phyloP scores from a whole-genome alignment of 2,888 invertebrate genomes.

The Agrotis clavis region DNA sequence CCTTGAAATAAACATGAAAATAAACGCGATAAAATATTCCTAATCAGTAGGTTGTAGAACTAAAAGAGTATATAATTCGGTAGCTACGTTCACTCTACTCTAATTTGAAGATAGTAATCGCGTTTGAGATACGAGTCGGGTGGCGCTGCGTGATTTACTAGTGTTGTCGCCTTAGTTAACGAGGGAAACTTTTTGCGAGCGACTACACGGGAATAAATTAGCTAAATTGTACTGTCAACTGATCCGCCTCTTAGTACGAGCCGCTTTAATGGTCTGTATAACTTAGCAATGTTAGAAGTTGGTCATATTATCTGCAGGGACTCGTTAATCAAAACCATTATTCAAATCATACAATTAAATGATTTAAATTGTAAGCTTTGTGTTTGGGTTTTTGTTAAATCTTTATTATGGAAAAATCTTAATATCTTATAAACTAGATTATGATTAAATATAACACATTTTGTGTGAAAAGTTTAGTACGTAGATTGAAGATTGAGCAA shows the following conservation, averaged over 20 bases:
- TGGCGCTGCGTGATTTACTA: slow-evolving; percentile 82
- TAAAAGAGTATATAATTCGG: slow-evolving; percentile 68
- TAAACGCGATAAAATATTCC: not conserved
- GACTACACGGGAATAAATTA: slow-evolving; percentile 83
- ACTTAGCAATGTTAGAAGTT: slow-evolving; percentile 40
- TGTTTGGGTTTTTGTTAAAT: too few species aligned
- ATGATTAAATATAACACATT: too few species aligned
- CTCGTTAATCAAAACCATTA: not conserved
- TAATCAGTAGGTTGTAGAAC: slow-evolving; percentile 24
- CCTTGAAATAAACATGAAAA: too few species aligned
- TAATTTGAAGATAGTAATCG: slow-evolving; percentile 86
- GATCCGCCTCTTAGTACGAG: slow-evolving; percentile 52
- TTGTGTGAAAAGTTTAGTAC: too few species aligned
- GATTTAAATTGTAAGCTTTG: too few species aligned
- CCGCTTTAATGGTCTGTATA: slow-evolving; percentile 42
- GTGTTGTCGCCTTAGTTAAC: slow-evolving; percentile 85
- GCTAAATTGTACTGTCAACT: slow-evolving; percentile 76
- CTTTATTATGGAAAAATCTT: too few species aligned
- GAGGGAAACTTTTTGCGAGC: slow-evolving; percentile 85
- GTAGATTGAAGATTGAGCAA: too few species aligned
- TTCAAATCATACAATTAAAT: not conserved
- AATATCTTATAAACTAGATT: too few species aligned
- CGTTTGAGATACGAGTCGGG: slow-evolving; percentile 80
- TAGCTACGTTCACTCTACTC: slow-evolving; percentile 69
- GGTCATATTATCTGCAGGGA: slow-evolving; percentile 9